A percentile compares a stretch with the other conserved stretches of the same genome.
These are phyloP conservation scores for Astreopora myriophthalma DNA, from an alignment of 64 coral and sea anemone genomes.

Conservation along the genomic window DNA sequence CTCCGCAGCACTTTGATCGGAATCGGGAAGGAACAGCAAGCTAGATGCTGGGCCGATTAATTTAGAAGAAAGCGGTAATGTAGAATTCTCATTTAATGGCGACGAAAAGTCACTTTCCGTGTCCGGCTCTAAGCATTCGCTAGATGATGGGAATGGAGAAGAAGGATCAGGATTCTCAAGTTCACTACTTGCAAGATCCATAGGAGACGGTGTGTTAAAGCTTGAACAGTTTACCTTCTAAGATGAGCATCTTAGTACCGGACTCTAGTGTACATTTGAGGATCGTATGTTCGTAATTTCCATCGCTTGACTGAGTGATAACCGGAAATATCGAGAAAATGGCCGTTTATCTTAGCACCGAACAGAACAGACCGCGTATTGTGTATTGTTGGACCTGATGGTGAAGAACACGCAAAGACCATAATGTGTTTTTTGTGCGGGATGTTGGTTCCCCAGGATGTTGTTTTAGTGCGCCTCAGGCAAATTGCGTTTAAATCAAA, in stretches of 20 bases:
- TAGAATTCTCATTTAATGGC: not conserved
- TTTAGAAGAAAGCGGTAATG: not conserved
- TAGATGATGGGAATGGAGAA: not conserved
- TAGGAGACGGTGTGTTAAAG: not conserved
- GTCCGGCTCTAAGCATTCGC: not conserved
- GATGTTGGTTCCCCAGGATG: not conserved
- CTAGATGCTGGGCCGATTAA: not conserved
- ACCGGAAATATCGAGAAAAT: not conserved
- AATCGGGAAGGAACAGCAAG: not conserved
- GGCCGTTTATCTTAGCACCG: not conserved
- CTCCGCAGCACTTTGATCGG: not conserved
- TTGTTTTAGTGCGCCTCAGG: too few species aligned
- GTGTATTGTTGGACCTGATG: not conserved
- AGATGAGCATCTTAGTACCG: not conserved
- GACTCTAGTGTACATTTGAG: not conserved
- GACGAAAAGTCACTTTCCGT: not conserved
- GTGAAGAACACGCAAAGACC: not conserved
- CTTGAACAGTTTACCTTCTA: too few species aligned
- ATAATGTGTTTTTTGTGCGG: not conserved
- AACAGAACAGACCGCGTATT: not conserved
- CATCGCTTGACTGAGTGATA: not conserved
- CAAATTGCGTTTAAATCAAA: too few species aligned
- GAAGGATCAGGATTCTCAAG: not conserved
- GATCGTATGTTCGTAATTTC: not conserved
- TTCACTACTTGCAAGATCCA: not conserved